These are phyloP conservation scores for Meiosimyza decipiens DNA, from an alignment of 2,888 invertebrate genomes.

Conservation along the genomic window DNA sequence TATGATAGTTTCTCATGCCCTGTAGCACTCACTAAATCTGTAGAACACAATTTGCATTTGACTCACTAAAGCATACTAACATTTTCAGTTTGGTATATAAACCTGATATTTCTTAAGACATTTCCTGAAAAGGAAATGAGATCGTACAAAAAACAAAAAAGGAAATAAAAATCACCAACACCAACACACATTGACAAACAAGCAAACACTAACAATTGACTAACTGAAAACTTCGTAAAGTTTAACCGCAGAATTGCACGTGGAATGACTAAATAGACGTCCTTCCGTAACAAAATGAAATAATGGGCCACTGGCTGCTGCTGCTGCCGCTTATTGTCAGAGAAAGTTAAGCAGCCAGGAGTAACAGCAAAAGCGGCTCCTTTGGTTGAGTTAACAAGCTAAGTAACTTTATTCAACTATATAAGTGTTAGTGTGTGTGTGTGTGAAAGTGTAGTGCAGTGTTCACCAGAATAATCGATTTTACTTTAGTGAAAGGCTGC, in stretches of 20 bases:
- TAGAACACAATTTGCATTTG: too few relatives aligned
- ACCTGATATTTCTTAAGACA: too few relatives aligned
- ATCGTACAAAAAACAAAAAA: too few relatives aligned
- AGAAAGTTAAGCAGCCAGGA: background rate
- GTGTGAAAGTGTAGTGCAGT: conserved; percentile 17
- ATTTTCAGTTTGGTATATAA: too few relatives aligned
- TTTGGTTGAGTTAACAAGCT: conserved; percentile 10
- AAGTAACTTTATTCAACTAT: background rate
- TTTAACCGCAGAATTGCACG: conserved; percentile 31
- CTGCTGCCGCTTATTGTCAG: background rate
- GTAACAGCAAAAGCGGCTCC: background rate
- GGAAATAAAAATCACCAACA: background rate
- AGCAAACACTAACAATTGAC: background rate
- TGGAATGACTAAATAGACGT: conserved; percentile 33
- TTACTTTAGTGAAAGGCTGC: conserved; percentile 26
- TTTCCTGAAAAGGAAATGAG: too few relatives aligned
- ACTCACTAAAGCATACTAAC: too few relatives aligned
- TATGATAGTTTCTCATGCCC: too few relatives aligned
- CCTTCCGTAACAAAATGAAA: conserved; percentile 17
- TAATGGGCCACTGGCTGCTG: conserved; percentile 15
- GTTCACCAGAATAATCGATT: conserved; percentile 37
- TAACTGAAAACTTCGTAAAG: conserved; percentile 23
- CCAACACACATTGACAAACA: background rate
- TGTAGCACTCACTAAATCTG: too few relatives aligned
- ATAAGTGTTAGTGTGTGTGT: background rate